Evolutionary conservation across 2,113 vertebrate genomes (phyloP).

Genomic region (human): GRCh38 chr1:61421001-61421500

Average conservation of each 20-base stretch:
- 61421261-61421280: neutral
- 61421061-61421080: neutral
- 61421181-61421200: neutral
- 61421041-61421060: neutral
- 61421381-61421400: neutral
- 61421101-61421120: neutral
- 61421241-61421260: neutral
- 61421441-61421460: neutral
- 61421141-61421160: neutral
- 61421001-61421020: neutral
- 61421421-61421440: neutral
- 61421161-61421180: neutral
- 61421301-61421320: neutral
- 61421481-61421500: neutral
- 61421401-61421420: neutral
- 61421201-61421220: neutral
- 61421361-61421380: neutral
- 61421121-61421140: neutral
- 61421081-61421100: neutral
- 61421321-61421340: neutral
- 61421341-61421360: neutral
- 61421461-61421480: neutral
- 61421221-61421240: neutral
- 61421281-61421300: neutral
- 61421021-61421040: neutral